Evolutionary conservation across 2,888 invertebrate genomes (phyloP).

Genomic region (Apomyelois bistriatella): DNA sequence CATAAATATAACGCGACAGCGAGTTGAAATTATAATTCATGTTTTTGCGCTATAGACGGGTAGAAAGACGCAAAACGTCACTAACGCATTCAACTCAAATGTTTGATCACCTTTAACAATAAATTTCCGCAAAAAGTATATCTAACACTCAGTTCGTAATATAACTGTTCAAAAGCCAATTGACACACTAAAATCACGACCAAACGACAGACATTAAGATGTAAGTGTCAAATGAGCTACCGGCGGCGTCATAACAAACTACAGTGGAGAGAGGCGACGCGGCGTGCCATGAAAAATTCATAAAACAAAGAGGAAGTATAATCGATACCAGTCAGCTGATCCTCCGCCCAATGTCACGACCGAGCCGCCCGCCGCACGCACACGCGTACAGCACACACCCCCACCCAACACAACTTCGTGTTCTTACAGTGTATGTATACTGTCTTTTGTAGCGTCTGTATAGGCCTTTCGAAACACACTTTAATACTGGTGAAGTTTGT

Average conservation of each 20-base stretch:
- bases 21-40: too few relatives aligned
- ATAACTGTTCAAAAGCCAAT: too few relatives aligned
- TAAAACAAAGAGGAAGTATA: constrained; percentile 65
- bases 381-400: constrained; percentile 21
- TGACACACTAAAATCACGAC: too few relatives aligned
- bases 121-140: too few relatives aligned
- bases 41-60: too few relatives aligned
- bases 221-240: neutral
- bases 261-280: constrained; percentile 18
- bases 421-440: neutral
- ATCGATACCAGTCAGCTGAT: constrained; percentile 76
- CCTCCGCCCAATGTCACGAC: constrained; percentile 72
- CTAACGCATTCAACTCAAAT: too few relatives aligned
- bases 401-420: constrained; percentile 17
- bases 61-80: too few relatives aligned
- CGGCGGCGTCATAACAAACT: constrained; percentile 47
- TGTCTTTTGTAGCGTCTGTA: neutral
- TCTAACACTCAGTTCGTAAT: too few relatives aligned
- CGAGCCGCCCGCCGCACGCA: constrained; percentile 34
- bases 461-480: neutral
- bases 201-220: too few relatives aligned
- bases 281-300: constrained; percentile 64
- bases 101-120: too few relatives aligned
- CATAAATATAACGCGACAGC: too few relatives aligned
- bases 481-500: too few relatives aligned